Evolutionary conservation across 2,113 vertebrate genomes (phyloP), one percentile per base, ranked within the genome.

Genomic region (Ctenomys sociabilis): DNA sequence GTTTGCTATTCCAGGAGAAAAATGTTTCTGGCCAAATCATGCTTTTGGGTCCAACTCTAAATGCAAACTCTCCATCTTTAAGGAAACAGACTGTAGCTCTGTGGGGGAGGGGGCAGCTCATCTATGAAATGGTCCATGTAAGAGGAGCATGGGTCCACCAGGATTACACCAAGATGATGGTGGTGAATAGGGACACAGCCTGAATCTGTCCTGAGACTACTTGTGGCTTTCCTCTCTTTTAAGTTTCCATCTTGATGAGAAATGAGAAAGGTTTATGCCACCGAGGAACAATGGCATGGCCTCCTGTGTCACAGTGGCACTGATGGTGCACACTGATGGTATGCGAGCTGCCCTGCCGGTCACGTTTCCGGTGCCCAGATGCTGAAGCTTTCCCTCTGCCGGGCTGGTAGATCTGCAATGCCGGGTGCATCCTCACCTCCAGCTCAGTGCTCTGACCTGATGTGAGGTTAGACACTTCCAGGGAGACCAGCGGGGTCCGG

Each of bases 31-130:
- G 87, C 13, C 59, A 72, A 94, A 80, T 22, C 84, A 24, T 70
- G 64, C 64, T 70, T 66, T 24, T 24, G 63, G 43, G 24, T 8
- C 43, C 35, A 52, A 68, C 19, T 35, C 40, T 49, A 85, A 66
- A 45, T 30, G 21, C 11, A 49, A 49, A 32, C 32, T 1, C 49
- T 2, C 57, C 43, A 22, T 72, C 35, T 92, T 86, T 61, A 68
- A 96, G 61, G 90, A 90, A 90, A 90, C 61, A 95, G 73, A 85
- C 57, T 10, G 75, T 0, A 61, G 30, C 83, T 94, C 49, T 54
- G n/a, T 19, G 73, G 64, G 64, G 93, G 45, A 81, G 70, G 32
- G 75, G n/a, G 83, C 68, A 86, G 52, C 43, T 22, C 30, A 40
- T 52, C 37, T 32, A 35, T 80, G 70, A 82, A n/a, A 80, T 80